phyloP scores from a whole-genome alignment of 2,113 vertebrate genomes.

The Antechinus flavipes region DNA sequence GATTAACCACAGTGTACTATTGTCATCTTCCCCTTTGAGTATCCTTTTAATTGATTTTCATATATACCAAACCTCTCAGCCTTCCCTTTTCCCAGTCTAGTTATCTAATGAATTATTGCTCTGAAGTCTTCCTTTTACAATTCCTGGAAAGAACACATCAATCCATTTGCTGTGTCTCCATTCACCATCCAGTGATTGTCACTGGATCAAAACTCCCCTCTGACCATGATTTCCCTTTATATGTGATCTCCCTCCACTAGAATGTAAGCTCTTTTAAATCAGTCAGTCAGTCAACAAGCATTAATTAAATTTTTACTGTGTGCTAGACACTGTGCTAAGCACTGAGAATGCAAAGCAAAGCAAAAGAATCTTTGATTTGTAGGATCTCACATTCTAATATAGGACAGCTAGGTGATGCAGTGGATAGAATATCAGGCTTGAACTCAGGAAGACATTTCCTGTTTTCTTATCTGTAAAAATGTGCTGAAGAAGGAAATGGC shows the following conservation, averaged over 20 bases:
- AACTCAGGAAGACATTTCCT: background rate
- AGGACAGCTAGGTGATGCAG: background rate
- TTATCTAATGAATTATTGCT: background rate
- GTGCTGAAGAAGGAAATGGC: background rate
- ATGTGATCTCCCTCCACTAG: background rate
- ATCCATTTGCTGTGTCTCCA: background rate
- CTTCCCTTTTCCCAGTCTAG: background rate
- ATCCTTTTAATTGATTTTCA: conserved; percentile 1
- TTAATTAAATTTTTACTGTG: background rate
- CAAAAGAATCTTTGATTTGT: background rate
- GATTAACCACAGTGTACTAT: background rate
- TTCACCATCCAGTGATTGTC: background rate
- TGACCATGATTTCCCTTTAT: background rate
- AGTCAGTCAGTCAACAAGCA: background rate
- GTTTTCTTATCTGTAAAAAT: background rate
- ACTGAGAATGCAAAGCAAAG: background rate
- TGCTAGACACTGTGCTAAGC: background rate
- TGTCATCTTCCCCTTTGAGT: background rate
- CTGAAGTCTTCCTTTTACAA: background rate
- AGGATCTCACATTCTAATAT: background rate
- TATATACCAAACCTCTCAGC: background rate
- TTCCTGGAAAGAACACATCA: background rate
- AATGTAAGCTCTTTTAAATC: background rate
- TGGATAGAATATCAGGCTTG: background rate
- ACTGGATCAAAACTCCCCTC: background rate